These are phyloP conservation scores for Aviceda subcristata DNA, from an alignment of 2,113 vertebrate species.

Conservation along the genomic window DNA sequence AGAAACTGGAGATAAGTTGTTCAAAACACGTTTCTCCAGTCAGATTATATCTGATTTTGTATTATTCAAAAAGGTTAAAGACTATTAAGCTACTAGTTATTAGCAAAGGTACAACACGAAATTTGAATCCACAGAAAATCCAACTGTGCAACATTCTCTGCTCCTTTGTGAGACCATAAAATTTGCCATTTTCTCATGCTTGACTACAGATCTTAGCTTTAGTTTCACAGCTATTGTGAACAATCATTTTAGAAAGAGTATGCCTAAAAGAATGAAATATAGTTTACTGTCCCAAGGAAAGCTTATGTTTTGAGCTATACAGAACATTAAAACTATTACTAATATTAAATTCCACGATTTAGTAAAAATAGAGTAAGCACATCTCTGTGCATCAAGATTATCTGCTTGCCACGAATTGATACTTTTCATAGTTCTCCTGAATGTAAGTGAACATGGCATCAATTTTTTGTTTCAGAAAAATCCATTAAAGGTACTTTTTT, in stretches of 20 bases:
- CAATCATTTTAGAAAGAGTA: not conserved
- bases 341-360: not conserved
- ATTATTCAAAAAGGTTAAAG: not conserved
- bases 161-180: not conserved
- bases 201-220: not conserved
- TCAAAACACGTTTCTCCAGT: not conserved
- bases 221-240: not conserved
- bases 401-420: not conserved
- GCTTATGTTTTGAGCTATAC: not conserved
- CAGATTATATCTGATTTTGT: not conserved
- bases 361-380: not conserved
- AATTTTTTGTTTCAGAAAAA: not conserved
- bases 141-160: not conserved
- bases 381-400: not conserved
- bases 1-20: not conserved
- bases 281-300: not conserved
- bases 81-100: not conserved
- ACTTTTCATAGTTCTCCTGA: not conserved
- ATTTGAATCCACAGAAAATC: not conserved
- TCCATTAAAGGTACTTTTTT: not conserved
- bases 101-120: not conserved
- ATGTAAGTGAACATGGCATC: not conserved
- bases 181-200: not conserved
- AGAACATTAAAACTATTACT: not conserved
- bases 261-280: not conserved